Base-by-base conservation (phyloP, 2,888 invertebrate species). In the Trichopoda pennipes region DNA sequence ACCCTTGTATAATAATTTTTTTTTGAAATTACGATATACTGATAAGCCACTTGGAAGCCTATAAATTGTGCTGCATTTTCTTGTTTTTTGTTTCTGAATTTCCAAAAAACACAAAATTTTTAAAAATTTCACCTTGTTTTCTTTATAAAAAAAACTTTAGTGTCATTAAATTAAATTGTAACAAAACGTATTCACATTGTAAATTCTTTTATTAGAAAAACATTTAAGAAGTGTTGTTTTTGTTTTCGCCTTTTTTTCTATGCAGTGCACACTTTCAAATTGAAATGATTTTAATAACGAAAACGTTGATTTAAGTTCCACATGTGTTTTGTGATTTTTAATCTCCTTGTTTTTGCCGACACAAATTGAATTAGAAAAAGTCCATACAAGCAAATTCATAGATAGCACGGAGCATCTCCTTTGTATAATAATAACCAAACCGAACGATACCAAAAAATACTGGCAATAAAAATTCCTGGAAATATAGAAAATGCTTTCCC, bases 401-500 rank as follows among this genome's bases (percentile, higher is more conserved):
- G 32, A 32, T 17, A 60, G 14, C 60, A 38, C 49, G 3, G 21
- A 35, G 47, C 21, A 63, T 53, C 55, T 56, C 38, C 8, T 64
- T 64, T 55, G 35, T 64, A 64, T 12, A 16, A 10, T 55, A 60
- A 38, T n/a, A n/a, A n/a, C n/a, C n/a, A n/a, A 49, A 42, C 16
- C 1, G 12, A 61, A 74, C 35, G 8, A 32, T 38, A 63, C 7
- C 23, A 23, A 16, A 38, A 38, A 53, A 32, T 19, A 3, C 21
- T 44, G 32, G 55, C 17, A 60, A 53, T 63, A 73, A 66, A 58
- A 87, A 78, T 88, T 88, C 88, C 86, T 85, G 83, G 88, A 88
- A 86, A 84, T 76, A 17, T 73, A 76, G 78, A 63, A 76, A 80
- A 73, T 81, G 80, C 72, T 84, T 86, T 88, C 87, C 86, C 87